Percentiles rank a stretch among this genome's conserved stretches.
phyloP scores from a whole-genome alignment of 2,113 vertebrate genomes.

The Toxotes jaculatrix region DNA sequence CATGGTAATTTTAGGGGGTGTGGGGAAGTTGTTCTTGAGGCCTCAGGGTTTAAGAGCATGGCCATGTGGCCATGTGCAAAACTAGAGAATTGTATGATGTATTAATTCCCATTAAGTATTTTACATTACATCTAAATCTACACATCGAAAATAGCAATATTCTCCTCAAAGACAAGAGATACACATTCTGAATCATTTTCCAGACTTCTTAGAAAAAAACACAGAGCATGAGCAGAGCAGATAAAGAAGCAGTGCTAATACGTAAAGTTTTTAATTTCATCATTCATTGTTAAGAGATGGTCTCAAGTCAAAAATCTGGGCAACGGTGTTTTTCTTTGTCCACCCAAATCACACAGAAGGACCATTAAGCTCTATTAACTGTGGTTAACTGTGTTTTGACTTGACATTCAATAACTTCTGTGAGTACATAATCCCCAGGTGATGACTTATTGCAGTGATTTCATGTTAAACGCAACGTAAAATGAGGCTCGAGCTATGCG shows the following conservation, averaged over 20 bases:
- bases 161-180: neutral
- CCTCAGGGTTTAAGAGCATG: constrained; percentile 3
- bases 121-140: neutral
- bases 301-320: constrained; percentile 13
- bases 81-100: too few species aligned
- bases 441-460: constrained; percentile 23
- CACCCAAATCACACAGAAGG: constrained; percentile 19
- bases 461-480: constrained; percentile 41
- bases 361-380: constrained; percentile 33
- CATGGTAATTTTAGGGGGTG: neutral
- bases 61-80: neutral
- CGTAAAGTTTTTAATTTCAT: constrained; percentile 4
- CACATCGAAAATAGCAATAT: neutral
- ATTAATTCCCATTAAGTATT: neutral
- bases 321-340: constrained; percentile 30
- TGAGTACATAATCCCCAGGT: constrained; percentile 18
- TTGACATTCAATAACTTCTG: constrained; percentile 38
- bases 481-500: constrained; percentile 11
- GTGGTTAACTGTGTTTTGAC: constrained; percentile 45
- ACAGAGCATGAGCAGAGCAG: neutral
- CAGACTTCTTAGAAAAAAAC: neutral
- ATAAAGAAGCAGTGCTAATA: neutral
- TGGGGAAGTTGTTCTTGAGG: neutral
- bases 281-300: neutral
- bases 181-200: neutral